Base-by-base conservation (phyloP, 2,888 invertebrate species). In the Drosophila antonietae region DNA sequence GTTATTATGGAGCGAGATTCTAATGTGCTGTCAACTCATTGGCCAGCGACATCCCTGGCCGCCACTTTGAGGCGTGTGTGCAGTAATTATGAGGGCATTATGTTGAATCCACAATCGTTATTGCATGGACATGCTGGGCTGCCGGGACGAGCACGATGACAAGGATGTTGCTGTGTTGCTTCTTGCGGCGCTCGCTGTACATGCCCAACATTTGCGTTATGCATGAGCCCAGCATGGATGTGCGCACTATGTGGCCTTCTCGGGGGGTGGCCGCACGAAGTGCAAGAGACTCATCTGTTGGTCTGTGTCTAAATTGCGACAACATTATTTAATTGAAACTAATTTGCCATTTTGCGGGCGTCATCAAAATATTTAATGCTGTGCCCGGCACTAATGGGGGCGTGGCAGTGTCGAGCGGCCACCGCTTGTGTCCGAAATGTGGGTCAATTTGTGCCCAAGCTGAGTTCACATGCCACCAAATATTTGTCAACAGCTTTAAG, bases 1-100 rank as follows among this genome's bases (percentile, higher is more conserved):
- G 41, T 7, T 33, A 31, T 31, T 53, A 10, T 35, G 35, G 47
- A 7, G 37, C 10, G 33, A 35, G 39, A n/a, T 18, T 62, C 80
- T 63, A 41, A 49, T 67, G 51, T 49, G 61, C 69, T 87, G 88
- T 87, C 89, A 87, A 87, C 88, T 87, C 88, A 83, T 84, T 78
- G 66, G 55, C 55, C 66, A 41, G 57, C 66, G 47, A 47, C 35
- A 35, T 35, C 61, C 55, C 60, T 33, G 68, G 57, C 64, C 39
- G 55, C 60, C 68, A 69, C 58, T 64, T 70, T 68, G 75, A 75
- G 75, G 75, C 63, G 84, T 74, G 86, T 88, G 69, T 81, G 79
- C 88, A 89, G 90, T 91, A 91, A 91, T 90, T 90, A 91, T 87
- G 90, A 89, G 91, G 81, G 91, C 90, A 90, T 90, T 91, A 90